Conservation (phyloP, 2,113 vertebrate species). For the Paratilapia polleni region DNA sequence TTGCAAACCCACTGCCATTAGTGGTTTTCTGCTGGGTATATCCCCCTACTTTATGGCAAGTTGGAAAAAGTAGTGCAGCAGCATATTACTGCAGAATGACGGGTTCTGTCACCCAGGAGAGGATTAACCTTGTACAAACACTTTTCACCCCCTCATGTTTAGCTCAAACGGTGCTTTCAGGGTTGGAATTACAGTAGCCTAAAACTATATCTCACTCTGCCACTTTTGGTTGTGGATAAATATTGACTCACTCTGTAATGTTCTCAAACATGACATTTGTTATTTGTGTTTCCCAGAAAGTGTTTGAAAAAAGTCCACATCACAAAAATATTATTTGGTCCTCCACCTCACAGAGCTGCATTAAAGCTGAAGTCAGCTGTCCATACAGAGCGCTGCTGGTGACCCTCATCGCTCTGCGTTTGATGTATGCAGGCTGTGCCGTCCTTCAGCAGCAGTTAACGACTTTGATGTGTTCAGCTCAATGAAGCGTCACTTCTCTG, state of each 20-base stretch:
- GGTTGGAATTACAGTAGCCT: conserved; percentile 55
- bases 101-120: conserved; percentile 67
- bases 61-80: conserved; percentile 66
- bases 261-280: conserved; percentile 69
- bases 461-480: conserved; percentile 79
- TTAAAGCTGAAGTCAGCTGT: conserved; percentile 29
- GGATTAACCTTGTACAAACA: conserved; percentile 72
- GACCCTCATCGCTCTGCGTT: conserved; percentile 44
- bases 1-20: conserved; percentile 76
- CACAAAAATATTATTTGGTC: conserved; percentile 45
- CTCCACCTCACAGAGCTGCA: conserved; percentile 31
- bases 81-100: conserved; percentile 73
- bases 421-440: conserved; percentile 39
- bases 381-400: conserved; percentile 34
- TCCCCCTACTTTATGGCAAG: conserved; percentile 75
- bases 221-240: conserved; percentile 61
- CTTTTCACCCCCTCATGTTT: conserved; percentile 50
- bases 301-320: conserved; percentile 54
- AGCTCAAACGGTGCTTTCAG: conserved; percentile 41
- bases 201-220: conserved; percentile 52
- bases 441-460: conserved; percentile 29
- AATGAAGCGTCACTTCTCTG: conserved; percentile 54
- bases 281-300: conserved; percentile 64
- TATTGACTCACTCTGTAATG: conserved; percentile 61
- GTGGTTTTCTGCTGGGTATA: conserved; percentile 78